Conservation (phyloP, 2,113 vertebrate species). For the Tor tambroides region DNA sequence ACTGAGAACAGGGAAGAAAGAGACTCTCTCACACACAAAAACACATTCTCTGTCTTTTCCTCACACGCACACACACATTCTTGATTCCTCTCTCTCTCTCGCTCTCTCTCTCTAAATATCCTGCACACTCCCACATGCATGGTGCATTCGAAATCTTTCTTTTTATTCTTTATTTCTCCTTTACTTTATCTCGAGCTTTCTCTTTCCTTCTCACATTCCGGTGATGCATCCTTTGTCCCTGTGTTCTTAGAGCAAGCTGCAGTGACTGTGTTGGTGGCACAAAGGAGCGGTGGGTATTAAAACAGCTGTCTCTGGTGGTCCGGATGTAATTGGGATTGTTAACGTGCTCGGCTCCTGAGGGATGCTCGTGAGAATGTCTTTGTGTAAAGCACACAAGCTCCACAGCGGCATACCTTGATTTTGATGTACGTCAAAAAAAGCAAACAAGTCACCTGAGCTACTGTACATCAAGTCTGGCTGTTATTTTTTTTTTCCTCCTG, state of each 20-base stretch:
- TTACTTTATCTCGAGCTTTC: slow-evolving; percentile 53
- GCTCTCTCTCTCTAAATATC: slow-evolving; percentile 48
- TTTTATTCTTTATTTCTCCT: slow-evolving; percentile 30
- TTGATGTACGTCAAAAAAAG: slow-evolving; percentile 69
- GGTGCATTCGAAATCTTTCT: slow-evolving; percentile 20
- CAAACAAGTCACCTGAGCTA: slow-evolving; percentile 74
- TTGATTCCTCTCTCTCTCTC: slow-evolving; percentile 46
- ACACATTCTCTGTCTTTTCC: slow-evolving; percentile 35
- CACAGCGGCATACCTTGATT: slow-evolving; percentile 72
- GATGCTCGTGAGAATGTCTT: slow-evolving; percentile 74
- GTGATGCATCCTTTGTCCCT: slow-evolving; percentile 47
- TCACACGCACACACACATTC: slow-evolving; percentile 15
- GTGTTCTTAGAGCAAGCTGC: slow-evolving; percentile 61
- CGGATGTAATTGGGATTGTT: slow-evolving; percentile 83
- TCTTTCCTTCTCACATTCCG: slow-evolving; percentile 49
- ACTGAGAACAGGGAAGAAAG: slow-evolving; percentile 68
- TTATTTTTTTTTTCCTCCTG: slow-evolving; percentile 50
- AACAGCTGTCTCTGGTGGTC: slow-evolving; percentile 82
- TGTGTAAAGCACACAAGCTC: slow-evolving; percentile 79
- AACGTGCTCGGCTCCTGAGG: slow-evolving; percentile 79
- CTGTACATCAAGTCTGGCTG: slow-evolving; percentile 69
- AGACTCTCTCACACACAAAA: slow-evolving; percentile 19
- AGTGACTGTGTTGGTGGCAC: slow-evolving; percentile 72
- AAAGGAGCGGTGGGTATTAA: slow-evolving; percentile 79
- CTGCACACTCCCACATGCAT: slow-evolving; percentile 21